Conservation (phyloP, 2,888 invertebrate genomes). For the Trichopoda pennipes region DNA sequence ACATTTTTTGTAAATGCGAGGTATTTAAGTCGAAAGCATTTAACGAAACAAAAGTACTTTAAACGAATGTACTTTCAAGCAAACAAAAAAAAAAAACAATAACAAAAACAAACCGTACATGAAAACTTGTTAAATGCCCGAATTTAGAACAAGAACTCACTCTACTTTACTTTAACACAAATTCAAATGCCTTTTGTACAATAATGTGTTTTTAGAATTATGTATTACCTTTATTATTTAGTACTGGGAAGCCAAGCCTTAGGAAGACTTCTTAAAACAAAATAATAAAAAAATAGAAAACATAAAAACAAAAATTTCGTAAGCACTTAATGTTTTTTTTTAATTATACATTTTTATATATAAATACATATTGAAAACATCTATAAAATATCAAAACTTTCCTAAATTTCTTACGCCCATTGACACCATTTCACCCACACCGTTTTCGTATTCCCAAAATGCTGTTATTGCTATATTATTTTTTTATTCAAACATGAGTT, state of each 20-base stretch:
- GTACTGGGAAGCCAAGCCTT: conserved; percentile 29
- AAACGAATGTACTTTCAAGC: conserved; percentile 39
- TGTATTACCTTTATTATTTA: conserved; percentile 30
- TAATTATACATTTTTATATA: conserved; percentile 5
- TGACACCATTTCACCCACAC: conserved; percentile 2
- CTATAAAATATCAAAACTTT: conserved; percentile 44
- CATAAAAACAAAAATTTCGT: conserved; percentile 13
- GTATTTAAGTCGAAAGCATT: conserved; percentile 1
- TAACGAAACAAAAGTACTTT: conserved; percentile 51
- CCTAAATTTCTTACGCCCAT: conserved; percentile 22
- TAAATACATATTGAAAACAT: conserved; percentile 22
- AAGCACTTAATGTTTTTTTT: conserved; percentile 39
- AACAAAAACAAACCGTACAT: no score
- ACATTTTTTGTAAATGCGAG: conserved; percentile 9
- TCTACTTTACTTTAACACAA: conserved; percentile 31
- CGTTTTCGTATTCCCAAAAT: conserved; percentile 29
- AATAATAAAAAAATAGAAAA: neutral
- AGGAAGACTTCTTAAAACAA: conserved; percentile 30
- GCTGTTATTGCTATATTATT: conserved; percentile 11
- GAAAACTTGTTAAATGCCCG: conserved; percentile 26
- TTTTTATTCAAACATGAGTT: conserved; percentile 47
- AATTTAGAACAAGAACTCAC: conserved; percentile 16
- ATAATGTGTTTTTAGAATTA: conserved; percentile 54
- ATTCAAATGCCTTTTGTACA: conserved; percentile 58
- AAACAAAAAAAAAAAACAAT: no score